Conservation (phyloP, 1,140 invertebrate genomes). For the Forficula auricularia region DNA sequence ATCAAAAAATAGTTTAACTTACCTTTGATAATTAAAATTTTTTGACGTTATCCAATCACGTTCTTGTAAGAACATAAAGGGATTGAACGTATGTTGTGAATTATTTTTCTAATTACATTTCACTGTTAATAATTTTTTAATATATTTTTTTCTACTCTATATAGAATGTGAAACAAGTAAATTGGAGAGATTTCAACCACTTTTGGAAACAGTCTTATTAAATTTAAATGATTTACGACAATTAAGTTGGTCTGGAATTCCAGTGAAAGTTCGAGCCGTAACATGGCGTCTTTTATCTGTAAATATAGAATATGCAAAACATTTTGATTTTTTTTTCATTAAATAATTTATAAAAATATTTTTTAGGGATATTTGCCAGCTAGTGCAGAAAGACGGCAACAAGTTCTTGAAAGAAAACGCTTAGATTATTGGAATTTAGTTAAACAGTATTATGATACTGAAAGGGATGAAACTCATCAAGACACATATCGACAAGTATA, state of each 20-base stretch:
- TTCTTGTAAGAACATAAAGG: too few species aligned
- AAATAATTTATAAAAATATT: slow-evolving; percentile 5
- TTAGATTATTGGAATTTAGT: slow-evolving; percentile 91
- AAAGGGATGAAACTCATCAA: slow-evolving; percentile 78
- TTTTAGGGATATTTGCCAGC: slow-evolving; percentile 75
- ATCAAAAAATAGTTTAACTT: too few species aligned
- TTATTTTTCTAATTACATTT: slow-evolving; percentile 29
- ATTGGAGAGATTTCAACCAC: slow-evolving; percentile 61
- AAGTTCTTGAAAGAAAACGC: slow-evolving; percentile 73
- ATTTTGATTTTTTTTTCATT: too few species aligned
- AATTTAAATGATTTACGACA: slow-evolving; percentile 75
- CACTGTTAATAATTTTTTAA: slow-evolving; percentile 17
- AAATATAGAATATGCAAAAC: too few species aligned
- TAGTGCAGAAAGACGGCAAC: slow-evolving; percentile 64
- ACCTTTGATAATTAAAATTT: too few species aligned
- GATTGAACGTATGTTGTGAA: slow-evolving; percentile 40
- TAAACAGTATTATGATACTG: slow-evolving; percentile 86
- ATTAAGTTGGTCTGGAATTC: slow-evolving; percentile 89
- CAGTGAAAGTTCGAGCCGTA: slow-evolving; percentile 56
- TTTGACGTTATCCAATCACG: too few species aligned
- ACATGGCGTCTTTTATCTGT: slow-evolving; percentile 61
- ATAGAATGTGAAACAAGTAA: slow-evolving; percentile 48
- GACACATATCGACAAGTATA: slow-evolving; percentile 80
- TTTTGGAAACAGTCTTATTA: slow-evolving; percentile 51
- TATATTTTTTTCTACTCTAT: slow-evolving; percentile 5